Evolutionary conservation across 2,113 vertebrate genomes (phyloP).

Genomic region (Eclectus roratus): DNA sequence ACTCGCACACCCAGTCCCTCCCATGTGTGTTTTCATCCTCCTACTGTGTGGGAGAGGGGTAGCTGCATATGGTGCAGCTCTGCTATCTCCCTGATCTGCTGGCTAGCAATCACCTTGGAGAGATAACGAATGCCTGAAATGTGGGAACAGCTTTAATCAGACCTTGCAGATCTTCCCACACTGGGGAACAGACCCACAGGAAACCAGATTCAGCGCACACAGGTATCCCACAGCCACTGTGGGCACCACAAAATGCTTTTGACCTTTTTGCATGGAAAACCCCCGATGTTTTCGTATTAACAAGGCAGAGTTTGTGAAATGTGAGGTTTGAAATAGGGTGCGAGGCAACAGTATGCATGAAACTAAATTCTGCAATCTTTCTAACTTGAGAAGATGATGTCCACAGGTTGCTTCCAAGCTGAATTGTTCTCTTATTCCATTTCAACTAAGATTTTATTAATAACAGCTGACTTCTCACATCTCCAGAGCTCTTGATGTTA

Average conservation of each 20-base stretch:
- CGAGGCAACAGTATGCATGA: rapidly evolving
- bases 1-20: not conserved
- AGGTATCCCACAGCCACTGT: not conserved
- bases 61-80: not conserved
- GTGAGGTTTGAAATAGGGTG: not conserved
- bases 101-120: not conserved
- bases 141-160: not conserved
- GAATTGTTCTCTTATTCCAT: not conserved
- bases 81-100: not conserved
- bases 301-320: not conserved
- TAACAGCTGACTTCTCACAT: not conserved
- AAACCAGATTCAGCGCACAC: rapidly evolving
- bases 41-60: not conserved
- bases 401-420: not conserved
- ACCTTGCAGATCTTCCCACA: not conserved
- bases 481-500: no score
- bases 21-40: not conserved
- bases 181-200: not conserved
- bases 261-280: not conserved
- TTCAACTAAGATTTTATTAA: not conserved
- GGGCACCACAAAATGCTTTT: not conserved
- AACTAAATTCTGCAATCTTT: not conserved
- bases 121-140: not conserved
- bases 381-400: not conserved
- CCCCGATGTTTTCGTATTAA: not conserved